Base-by-base conservation (phyloP, 2,113 vertebrate species). In the Solea senegalensis region DNA sequence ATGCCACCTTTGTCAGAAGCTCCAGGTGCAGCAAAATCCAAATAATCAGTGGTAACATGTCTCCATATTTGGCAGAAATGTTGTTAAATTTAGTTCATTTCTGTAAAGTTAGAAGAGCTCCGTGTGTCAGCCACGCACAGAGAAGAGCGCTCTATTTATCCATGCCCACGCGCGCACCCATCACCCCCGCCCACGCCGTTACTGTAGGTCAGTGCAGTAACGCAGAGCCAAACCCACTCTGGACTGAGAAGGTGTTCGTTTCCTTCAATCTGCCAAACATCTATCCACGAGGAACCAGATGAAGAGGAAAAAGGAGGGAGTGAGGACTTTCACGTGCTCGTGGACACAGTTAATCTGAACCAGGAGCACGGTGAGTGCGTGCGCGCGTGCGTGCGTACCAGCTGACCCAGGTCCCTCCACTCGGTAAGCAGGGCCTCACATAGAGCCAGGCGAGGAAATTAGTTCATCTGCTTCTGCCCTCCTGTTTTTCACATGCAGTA, bases 91-190 rank as follows among this genome's bases (percentile, higher is more conserved):
- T 3, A 34, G 34, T 34, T 34, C 34, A 34, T 34, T 34, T 34
- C 5, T 34, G 34, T 34, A 6, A 34, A 34, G 2, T 1, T 2
- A 34, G 34, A 34, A 68, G 13, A 53, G 60, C 53, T 52, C 3
- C 10, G 26, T 53, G 26, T 58, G 28, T 9, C 45, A 2, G 44
- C 14, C 59, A 52, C 16, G 21, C 12, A 45, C 73, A 74, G 55
- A 65, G 72, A 65, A 43, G 62, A 52, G 72, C 46, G 62, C 77
- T 74, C 65, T 80, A 76, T 89, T 89, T 90, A 90, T 83, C 55
- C 67, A 43, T 1, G 34, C 40, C 52, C 52, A 27, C 26, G 4
- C 16, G 4, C 16, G 53, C 49, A 28, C 48, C 55, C 65, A 2
- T 73, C 56, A 7, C 57, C 5, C 61, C 11, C 72, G 52, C 43